Base-by-base conservation (phyloP, 2,888 invertebrate genomes). In the Apamea anceps region DNA sequence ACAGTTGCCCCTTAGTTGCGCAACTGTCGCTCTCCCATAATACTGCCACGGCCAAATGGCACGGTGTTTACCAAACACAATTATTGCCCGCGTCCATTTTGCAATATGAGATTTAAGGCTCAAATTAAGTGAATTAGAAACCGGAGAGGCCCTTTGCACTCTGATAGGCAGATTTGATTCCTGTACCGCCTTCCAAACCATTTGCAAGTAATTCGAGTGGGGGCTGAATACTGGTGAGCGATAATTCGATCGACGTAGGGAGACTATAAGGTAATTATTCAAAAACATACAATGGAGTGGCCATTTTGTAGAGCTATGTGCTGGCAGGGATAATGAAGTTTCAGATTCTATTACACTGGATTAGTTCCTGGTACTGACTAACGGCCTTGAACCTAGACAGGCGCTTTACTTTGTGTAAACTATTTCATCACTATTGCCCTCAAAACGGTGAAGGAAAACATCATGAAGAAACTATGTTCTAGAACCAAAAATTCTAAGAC, bases 71-170 rank as follows among this genome's bases (percentile, higher is more conserved):
- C 93, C 89, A 96, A 97, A 97, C 95, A 93, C 93, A 96, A 96
- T 96, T 96, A 96, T 95, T 95, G 93, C 90, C 92, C 90, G 89
- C 94, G 95, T 95, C 95, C 96, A 96, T 96, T 95, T 93, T 92
- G 95, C 94, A 95, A 96, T 96, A 96, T 96, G 96, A 96, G 96
- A 96, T 96, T 96, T 96, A 94, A 94, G 92, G 94, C 93, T 93
- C 93, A 94, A 96, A 96, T 97, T 97, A 96, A 96, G 93, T 96
- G 95, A 97, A 96, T 96, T 96, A 96, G 94, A 93, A 94, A 93
- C 91, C 90, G 80, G 92, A 93, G 66, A 92, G 91, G 90, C 91
- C 90, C 91, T 90, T 88, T 92, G 88, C 88, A 83, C 88, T 81
- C 81, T 63, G 75, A 84, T 82, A 82, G 81, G 73, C 79, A 81